phyloP scores from a whole-genome alignment of 1,140 invertebrate genomes.

The Globodera ellingtonae region DNA sequence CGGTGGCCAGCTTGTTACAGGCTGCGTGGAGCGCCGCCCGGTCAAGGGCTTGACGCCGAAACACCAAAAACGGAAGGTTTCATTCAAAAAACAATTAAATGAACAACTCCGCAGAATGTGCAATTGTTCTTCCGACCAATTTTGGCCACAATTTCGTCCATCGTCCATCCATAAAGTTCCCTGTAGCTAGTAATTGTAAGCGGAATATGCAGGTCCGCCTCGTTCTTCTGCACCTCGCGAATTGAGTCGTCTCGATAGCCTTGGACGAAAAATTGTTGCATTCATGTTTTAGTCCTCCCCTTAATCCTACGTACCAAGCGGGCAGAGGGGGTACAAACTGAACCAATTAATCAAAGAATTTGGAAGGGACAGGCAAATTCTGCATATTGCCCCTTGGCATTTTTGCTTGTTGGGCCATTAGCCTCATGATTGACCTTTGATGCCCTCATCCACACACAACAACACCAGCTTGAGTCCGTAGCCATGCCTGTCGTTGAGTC shows the following conservation, averaged over 20 bases:
- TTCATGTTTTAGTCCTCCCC: too few species aligned
- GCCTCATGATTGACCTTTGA: slow-evolving; percentile 73
- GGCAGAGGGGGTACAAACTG: neutral
- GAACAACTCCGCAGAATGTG: slow-evolving; percentile 65
- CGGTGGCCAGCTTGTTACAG: slow-evolving; percentile 90
- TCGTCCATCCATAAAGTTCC: slow-evolving; percentile 94
- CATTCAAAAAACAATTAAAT: neutral
- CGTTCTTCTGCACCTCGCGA: slow-evolving; percentile 74
- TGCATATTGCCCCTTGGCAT: too few species aligned
- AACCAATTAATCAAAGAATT: neutral
- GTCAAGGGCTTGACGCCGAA: slow-evolving; percentile 79
- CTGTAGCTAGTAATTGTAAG: slow-evolving; percentile 95
- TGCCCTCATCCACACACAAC: slow-evolving; percentile 97
- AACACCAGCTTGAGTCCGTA: slow-evolving; percentile 89
- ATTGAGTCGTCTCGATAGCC: slow-evolving; percentile 97
- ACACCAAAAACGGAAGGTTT: slow-evolving; percentile 65
- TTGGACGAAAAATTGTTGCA: slow-evolving; percentile 17
- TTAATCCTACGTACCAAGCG: too few species aligned
- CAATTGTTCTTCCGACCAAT: slow-evolving; percentile 98
- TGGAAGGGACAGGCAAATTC: too few species aligned
- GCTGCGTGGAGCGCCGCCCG: slow-evolving; percentile 72
- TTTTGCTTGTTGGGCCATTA: too few species aligned
- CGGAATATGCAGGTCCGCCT: slow-evolving; percentile 87
- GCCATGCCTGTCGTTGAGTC: slow-evolving; percentile 84
- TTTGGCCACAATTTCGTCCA: slow-evolving; percentile 94